Conservation (phyloP, 2,113 vertebrate species). For the Haplotaxodon microlepis region DNA sequence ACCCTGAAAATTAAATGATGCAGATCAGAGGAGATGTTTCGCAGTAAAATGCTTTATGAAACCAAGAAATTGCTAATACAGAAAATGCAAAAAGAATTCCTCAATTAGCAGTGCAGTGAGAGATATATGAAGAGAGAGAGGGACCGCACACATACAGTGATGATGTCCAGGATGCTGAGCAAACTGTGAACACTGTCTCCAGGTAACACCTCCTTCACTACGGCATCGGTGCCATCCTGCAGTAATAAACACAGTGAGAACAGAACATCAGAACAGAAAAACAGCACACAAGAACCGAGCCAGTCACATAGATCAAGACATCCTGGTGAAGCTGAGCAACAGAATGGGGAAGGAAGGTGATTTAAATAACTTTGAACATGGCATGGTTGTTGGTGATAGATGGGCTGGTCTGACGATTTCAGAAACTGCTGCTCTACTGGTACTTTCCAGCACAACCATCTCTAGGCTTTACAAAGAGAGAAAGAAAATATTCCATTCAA, state of each 20-base stretch:
- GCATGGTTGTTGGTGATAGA: not conserved
- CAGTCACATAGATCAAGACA: not conserved
- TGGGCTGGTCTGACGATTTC: not conserved
- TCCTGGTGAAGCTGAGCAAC: not conserved
- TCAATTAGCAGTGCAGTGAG: not conserved
- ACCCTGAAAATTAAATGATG: slow-evolving; percentile 65
- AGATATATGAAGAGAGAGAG: not conserved
- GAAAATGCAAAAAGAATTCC: not conserved
- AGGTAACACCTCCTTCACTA: slow-evolving; percentile 86
- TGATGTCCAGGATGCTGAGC: slow-evolving; percentile 89
- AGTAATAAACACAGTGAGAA: not conserved
- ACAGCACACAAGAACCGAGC: not conserved
- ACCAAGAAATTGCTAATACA: not conserved
- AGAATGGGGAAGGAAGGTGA: not conserved
- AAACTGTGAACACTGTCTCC: slow-evolving; percentile 94
- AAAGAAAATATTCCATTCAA: not conserved
- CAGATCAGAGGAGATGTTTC: not conserved
- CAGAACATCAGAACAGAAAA: not conserved
- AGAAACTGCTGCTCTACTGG: not conserved
- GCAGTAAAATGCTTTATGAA: not conserved
- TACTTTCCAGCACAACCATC: not conserved
- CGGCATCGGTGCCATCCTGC: slow-evolving; percentile 85
- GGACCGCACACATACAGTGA: slow-evolving; percentile 76
- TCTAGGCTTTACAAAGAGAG: not conserved
- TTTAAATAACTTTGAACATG: not conserved